Percentiles rank a stretch among this genome's conserved stretches.
Conservation (phyloP, 2,888 invertebrate genomes). For the Cryptocheilus praepositus region DNA sequence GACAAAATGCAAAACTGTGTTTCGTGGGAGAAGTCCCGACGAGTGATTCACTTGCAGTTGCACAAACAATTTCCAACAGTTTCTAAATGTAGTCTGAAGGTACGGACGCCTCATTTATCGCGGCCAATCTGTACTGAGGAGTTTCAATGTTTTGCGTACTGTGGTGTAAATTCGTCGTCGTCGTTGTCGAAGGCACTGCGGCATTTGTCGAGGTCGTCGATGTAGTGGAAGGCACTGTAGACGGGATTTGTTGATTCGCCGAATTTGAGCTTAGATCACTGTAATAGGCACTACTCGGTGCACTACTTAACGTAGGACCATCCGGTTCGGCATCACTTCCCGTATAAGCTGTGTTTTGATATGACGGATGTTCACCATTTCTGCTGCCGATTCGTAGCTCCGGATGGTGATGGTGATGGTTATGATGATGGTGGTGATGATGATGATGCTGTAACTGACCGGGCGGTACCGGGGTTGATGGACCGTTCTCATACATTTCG, state of each 20-base stretch:
- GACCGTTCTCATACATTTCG: slow-evolving; percentile 74
- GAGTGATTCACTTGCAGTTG: too few relatives aligned
- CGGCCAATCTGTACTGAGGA: slow-evolving; percentile 68
- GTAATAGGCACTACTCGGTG: slow-evolving; percentile 86
- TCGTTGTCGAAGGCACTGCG: slow-evolving; percentile 35
- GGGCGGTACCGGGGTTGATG: slow-evolving; percentile 63
- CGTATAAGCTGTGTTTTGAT: slow-evolving; percentile 83
- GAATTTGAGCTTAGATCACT: slow-evolving; percentile 79
- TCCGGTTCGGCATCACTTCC: slow-evolving; percentile 77
- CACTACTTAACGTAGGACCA: slow-evolving; percentile 76
- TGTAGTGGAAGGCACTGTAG: slow-evolving; percentile 39
- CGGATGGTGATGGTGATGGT: slow-evolving; percentile 63
- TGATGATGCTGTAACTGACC: slow-evolving; percentile 58
- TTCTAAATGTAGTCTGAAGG: slow-evolving; percentile 71
- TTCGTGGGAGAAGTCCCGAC: too few relatives aligned
- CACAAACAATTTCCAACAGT: not conserved
- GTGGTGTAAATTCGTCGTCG: slow-evolving; percentile 46
- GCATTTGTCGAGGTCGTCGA: slow-evolving; percentile 60
- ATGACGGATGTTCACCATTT: slow-evolving; percentile 77
- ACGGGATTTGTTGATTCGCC: slow-evolving; percentile 64
- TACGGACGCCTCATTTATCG: slow-evolving; percentile 70
- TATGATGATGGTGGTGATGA: slow-evolving; percentile 59
- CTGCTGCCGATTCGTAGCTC: slow-evolving; percentile 55
- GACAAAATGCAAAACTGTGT: too few relatives aligned
- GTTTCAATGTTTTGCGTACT: slow-evolving; percentile 57